A percentile compares a stretch with the other conserved stretches of the same genome.
These are phyloP conservation scores for Megamerina dolium DNA, from an alignment of 2,888 invertebrate genomes.

Conservation along the genomic window DNA sequence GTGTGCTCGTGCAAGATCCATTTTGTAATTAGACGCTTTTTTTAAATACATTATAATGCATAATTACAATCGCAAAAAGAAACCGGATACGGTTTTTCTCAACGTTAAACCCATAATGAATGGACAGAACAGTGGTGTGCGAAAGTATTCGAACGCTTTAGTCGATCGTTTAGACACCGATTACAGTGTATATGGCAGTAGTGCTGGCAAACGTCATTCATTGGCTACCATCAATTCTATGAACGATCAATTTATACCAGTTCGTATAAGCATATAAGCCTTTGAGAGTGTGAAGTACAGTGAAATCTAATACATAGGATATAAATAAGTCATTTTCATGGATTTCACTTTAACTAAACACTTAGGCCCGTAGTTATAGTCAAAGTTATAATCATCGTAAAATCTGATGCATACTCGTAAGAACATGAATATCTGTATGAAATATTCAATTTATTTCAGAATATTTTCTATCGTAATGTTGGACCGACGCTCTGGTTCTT, in stretches of 20 bases:
- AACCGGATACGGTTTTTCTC: conserved; percentile 41
- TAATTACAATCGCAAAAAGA: conserved; percentile 35
- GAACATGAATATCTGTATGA: no score
- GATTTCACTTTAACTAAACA: no score
- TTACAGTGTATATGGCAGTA: conserved; percentile 22
- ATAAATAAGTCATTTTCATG: no score
- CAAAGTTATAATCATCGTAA: no score
- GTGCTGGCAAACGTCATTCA: conserved; percentile 30
- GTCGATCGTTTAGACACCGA: conserved; percentile 35
- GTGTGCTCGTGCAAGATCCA: no score
- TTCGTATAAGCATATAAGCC: not conserved
- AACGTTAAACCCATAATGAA: conserved; percentile 43
- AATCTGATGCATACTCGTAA: no score
- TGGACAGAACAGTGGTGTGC: conserved; percentile 28
- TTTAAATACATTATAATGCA: no score
- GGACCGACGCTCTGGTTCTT: conserved; percentile 51
- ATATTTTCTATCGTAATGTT: conserved; percentile 49
- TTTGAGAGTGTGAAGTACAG: no score
- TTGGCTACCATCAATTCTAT: conserved; percentile 32
- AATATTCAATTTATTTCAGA: no score
- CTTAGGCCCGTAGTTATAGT: no score
- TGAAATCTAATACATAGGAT: not conserved
- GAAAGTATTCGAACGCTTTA: conserved; percentile 39
- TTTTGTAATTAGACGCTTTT: no score
- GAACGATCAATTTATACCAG: conserved; percentile 34